Base-by-base conservation (phyloP, 2,113 vertebrate genomes). In the Platichthys stellatus region DNA sequence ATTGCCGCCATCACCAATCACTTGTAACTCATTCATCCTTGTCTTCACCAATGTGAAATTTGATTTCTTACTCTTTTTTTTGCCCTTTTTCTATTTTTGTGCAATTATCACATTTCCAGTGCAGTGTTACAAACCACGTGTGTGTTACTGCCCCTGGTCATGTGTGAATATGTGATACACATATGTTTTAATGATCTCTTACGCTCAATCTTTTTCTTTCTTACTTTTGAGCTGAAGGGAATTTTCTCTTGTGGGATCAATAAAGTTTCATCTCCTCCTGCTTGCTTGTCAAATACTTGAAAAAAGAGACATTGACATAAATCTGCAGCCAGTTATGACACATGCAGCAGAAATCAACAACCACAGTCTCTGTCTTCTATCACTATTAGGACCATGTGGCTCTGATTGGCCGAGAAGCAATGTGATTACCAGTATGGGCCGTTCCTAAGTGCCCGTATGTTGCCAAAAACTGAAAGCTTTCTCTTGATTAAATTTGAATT, bases 381-480 rank as follows among this genome's bases (percentile, higher is more conserved):
- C 7, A 6, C 6, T 28, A 20, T 59, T 23, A 69, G 24, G 47
- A 57, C 47, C 14, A n/a, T 15, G 0, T n/a, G 23, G 51, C 51
- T 54, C 51, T 9, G 51, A 54, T 54, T 54, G 51, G 20, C 18
- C 10, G 51, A 54, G 51, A n/a, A 54, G 51, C 45, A 49, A 54
- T 54, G 14, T 54, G 20, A 54, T 54, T 21, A n/a, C 51, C 20
- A 54, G 51, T 24, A 9, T 8, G 45, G 31, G 21, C 26, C 23
- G 0, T 26, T 26, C 23, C 12, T 58, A 58, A 24, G 56, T 53
- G 63, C 12, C 69, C 62, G 18, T 67, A 45, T 18, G 31, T 17
- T 73, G 45, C 24, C 54, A 78, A 60, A 74, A 62, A 49, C 28
- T 17, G 3, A 61, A 57, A 43, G 12, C 47, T 47, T 54, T 57